A percentile compares a stretch with the other conserved stretches of the same genome.
Conservation (phyloP, 1,140 invertebrate species). For the Philopotamus ludificatus region DNA sequence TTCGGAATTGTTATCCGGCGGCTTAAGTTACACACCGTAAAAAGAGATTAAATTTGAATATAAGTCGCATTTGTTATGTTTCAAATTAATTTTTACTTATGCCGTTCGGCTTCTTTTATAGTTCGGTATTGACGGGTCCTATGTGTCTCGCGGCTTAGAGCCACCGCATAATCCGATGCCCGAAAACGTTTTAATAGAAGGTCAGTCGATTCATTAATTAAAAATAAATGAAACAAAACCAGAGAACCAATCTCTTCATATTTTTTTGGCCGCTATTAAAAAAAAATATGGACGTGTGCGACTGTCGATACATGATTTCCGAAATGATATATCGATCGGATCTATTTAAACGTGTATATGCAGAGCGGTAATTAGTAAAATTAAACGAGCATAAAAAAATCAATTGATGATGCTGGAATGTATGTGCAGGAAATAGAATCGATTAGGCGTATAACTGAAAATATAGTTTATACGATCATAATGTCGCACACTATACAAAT, state of each 20-base stretch:
- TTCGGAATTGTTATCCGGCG: conserved; percentile 7
- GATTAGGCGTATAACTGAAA: not conserved
- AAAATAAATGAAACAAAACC: not conserved
- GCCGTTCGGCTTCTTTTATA: conserved; percentile 29
- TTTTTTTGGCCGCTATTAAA: not conserved
- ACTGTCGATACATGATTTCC: not conserved
- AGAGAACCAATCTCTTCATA: not conserved
- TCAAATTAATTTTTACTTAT: conserved; percentile 41
- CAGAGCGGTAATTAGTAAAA: not conserved
- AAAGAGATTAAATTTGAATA: conserved; percentile 40
- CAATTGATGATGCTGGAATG: conserved; percentile 3
- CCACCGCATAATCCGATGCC: not conserved
- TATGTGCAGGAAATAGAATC: not conserved
- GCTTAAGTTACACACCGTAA: conserved; percentile 24
- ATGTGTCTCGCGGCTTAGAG: not conserved
- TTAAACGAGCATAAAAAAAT: not conserved
- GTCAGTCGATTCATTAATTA: not conserved
- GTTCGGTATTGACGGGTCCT: conserved; percentile 12
- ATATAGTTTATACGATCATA: no score
- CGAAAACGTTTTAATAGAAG: not conserved
- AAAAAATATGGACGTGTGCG: not conserved
- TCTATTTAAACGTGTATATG: no score
- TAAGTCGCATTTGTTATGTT: conserved; percentile 40
- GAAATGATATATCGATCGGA: not conserved
- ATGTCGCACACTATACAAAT: not conserved